Percentiles rank a stretch among this genome's conserved stretches.
These are phyloP conservation scores for Pachyuromys duprasi DNA, from an alignment of 2,797 vertebrate genomes.

Conservation along the genomic window DNA sequence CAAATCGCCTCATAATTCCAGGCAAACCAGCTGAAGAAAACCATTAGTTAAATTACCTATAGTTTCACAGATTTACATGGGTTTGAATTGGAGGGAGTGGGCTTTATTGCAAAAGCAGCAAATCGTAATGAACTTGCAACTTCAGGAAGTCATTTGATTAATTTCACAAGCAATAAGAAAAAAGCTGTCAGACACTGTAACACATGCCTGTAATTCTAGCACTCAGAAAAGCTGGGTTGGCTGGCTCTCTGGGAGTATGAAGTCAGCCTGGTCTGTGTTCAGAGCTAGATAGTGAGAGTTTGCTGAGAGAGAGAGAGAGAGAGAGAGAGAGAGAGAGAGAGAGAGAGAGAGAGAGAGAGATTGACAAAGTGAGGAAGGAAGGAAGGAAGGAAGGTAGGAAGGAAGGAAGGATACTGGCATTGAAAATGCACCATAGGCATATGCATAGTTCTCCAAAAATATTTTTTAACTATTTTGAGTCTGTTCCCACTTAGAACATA, in stretches of 20 bases:
- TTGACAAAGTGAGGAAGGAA: too few species aligned
- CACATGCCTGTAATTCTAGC: neutral
- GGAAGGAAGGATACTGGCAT: neutral
- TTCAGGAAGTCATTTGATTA: constrained; percentile 20
- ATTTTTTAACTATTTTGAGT: constrained; percentile 36
- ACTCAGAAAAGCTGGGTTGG: neutral
- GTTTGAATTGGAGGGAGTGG: neutral
- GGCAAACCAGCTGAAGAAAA: neutral
- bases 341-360: too few species aligned
- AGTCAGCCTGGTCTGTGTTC: neutral
- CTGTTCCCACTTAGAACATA: neutral
- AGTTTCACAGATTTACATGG: neutral
- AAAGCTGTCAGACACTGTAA: neutral
- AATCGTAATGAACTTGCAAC: neutral
- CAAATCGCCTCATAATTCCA: neutral
- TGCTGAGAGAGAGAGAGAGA: neutral
- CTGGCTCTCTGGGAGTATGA: neutral
- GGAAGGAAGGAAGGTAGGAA: too few species aligned
- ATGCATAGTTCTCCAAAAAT: neutral
- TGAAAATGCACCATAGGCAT: neutral
- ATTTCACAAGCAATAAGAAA: neutral
- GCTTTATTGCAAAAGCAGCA: neutral
- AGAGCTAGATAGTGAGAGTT: neutral
- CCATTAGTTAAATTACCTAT: neutral
- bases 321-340: too few species aligned